These are phyloP conservation scores for Brenthis hecate DNA, from an alignment of 2,888 invertebrate genomes.

Conservation along the genomic window DNA sequence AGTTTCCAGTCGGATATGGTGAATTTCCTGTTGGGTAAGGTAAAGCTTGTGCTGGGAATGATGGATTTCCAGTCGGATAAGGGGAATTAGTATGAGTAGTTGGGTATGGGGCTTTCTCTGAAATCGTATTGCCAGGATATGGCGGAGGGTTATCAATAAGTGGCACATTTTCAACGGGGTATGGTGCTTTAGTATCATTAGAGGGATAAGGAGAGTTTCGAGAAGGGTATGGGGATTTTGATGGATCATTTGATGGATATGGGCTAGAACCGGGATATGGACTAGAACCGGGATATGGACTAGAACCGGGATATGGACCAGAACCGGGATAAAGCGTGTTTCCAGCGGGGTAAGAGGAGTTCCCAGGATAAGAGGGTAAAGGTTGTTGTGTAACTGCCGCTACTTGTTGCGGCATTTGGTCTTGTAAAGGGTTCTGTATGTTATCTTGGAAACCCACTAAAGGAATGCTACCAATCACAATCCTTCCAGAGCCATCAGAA, in stretches of 20 bases:
- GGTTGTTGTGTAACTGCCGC: slow-evolving; percentile 51
- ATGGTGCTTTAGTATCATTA: not conserved
- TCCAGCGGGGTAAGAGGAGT: not conserved
- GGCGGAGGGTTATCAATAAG: slow-evolving; percentile 29
- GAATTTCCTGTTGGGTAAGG: slow-evolving; percentile 32
- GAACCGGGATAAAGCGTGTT: slow-evolving; percentile 30
- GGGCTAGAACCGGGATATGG: slow-evolving; percentile 25
- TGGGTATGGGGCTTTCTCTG: slow-evolving; percentile 30
- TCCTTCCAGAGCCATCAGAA: slow-evolving; percentile 46
- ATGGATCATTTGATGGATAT: slow-evolving; percentile 33
- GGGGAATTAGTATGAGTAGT: slow-evolving; percentile 8
- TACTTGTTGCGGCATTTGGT: slow-evolving; percentile 49
- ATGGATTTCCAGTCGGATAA: slow-evolving; percentile 15
- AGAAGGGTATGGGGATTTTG: slow-evolving; percentile 32
- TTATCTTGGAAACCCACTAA: slow-evolving; percentile 54
- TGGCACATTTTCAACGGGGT: slow-evolving; percentile 19
- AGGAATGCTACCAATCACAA: slow-evolving; percentile 64
- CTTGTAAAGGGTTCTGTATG: slow-evolving; percentile 48
- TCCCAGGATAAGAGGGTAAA: slow-evolving; percentile 30
- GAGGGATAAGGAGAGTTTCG: slow-evolving; percentile 34
- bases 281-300: slow-evolving; percentile 43
- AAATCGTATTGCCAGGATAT: slow-evolving; percentile 26
- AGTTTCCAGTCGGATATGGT: slow-evolving; percentile 49
- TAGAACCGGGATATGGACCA: slow-evolving; percentile 43
- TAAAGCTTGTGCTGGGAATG: slow-evolving; percentile 29